phyloP scores from a whole-genome alignment of 2,797 vertebrate genomes.

The Rhinichthys osculus region DNA sequence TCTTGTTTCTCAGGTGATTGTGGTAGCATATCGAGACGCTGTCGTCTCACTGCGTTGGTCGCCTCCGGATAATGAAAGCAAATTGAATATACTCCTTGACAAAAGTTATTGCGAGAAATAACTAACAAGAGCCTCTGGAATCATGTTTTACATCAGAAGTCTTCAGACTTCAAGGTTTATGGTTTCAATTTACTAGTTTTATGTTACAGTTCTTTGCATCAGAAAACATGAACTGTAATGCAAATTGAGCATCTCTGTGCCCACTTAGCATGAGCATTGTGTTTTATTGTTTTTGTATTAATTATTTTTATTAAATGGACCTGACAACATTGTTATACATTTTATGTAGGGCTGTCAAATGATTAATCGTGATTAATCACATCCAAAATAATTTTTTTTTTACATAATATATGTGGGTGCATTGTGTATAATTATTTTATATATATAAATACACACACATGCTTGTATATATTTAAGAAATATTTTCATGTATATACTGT shows the following conservation, averaged over 20 bases:
- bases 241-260: background rate
- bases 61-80: constrained; percentile 49
- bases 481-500: too few species aligned
- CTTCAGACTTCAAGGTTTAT: constrained; percentile 21
- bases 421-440: too few species aligned
- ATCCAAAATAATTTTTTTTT: too few species aligned
- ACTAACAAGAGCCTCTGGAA: constrained; percentile 7
- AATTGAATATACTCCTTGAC: constrained; percentile 41
- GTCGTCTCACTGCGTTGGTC: constrained; percentile 43
- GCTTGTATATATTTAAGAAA: too few species aligned
- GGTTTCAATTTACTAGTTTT: constrained; percentile 33
- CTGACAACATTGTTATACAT: background rate
- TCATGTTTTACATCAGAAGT: background rate
- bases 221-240: background rate
- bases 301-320: background rate
- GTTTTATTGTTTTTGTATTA: background rate
- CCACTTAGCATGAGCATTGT: background rate
- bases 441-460: too few species aligned
- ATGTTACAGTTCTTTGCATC: background rate
- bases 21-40: constrained; percentile 47
- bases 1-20: constrained; percentile 60
- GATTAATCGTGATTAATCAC: too few species aligned
- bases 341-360: too few species aligned
- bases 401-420: too few species aligned
- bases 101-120: constrained; percentile 13